Evolutionary conservation across 2,113 vertebrate genomes (phyloP).

Genomic region (Mesitornis unicolor): DNA sequence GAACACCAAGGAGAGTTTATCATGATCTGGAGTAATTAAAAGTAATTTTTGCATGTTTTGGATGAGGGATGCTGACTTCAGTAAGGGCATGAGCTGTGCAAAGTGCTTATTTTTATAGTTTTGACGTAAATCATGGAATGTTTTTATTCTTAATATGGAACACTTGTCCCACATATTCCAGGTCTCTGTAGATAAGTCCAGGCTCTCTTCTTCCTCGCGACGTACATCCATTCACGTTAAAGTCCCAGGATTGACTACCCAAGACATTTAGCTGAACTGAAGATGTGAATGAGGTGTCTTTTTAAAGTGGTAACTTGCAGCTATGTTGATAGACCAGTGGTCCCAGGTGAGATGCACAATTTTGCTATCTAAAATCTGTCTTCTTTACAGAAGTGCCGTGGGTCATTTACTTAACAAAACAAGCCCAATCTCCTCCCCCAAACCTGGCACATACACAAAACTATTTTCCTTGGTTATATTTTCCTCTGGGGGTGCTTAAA

Average conservation of each 20-base stretch:
- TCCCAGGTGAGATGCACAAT: neutral
- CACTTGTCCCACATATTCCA: constrained; percentile 59
- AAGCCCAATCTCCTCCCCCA: neutral
- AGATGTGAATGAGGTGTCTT: neutral
- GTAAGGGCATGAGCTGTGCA: constrained; percentile 53
- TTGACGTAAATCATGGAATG: constrained; percentile 71
- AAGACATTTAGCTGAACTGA: neutral
- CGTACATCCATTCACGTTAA: neutral
- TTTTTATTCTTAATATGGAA: constrained; percentile 75
- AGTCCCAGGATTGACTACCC: neutral
- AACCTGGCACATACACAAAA: neutral
- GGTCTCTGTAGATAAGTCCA: constrained; percentile 31
- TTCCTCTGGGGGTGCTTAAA: constrained; percentile 32
- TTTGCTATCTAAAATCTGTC: neutral
- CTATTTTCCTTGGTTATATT: neutral
- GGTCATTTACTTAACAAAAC: constrained; percentile 22
- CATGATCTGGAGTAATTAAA: constrained; percentile 26
- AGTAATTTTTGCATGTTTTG: constrained; percentile 40
- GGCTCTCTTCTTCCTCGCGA: constrained; percentile 6
- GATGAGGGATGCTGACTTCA: constrained; percentile 35
- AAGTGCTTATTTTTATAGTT: constrained; percentile 76
- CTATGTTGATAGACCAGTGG: neutral
- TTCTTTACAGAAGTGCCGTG: neutral
- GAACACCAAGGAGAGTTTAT: neutral
- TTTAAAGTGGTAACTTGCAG: neutral